Evolutionary conservation across 2,797 vertebrate species (phyloP), one percentile per base, ranked within the genome.

Genomic region (Rousettus madagascariensis): DNA sequence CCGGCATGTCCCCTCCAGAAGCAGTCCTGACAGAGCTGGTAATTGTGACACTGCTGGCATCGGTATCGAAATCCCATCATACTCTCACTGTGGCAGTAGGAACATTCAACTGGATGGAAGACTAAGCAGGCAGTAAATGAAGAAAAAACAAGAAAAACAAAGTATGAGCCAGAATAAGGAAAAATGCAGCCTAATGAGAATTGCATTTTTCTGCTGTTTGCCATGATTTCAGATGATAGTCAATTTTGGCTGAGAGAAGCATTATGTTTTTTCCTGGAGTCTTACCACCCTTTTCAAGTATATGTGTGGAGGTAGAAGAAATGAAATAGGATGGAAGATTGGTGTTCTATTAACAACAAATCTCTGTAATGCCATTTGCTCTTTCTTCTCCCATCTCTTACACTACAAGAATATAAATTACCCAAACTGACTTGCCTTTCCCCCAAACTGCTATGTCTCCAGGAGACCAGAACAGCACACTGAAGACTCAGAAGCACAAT

Each of bases 61-160:
- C 99, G 99, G 98, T 99, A 99, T 98, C 99, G 99, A 98, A 99
- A 99, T 97, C 99, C 99, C 99, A 99, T 99, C 99, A 99, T 99
- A 98, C 99, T 99, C 98, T 99, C 99, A 59, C 99, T 99, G 98
- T 99, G 99, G 99, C 99, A 99, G 98, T 99, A 99, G 98, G 99
- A 99, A 98, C 99, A 99, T 98, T 99, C 99, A 43, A 99, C 99
- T 2, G 99, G 99, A 98, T 99, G 99, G 99, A 99, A 99, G 98
- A 99, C 99, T 99, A 98, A 59, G 68, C 68, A 93, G 98, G 96
- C 86, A 46, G 97, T 30, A 97, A 3, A 66, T 4, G 7, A 5
- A 96, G 77, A 78, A 10, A 3, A 57, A 68, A 49, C 89, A 94
- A 2, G 51, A 80, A 86, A 87, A 91, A 46, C 57, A 82, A 94